These are phyloP conservation scores for Pituophis catenifer DNA, from an alignment of 2,113 vertebrate species.

Conservation along the genomic window DNA sequence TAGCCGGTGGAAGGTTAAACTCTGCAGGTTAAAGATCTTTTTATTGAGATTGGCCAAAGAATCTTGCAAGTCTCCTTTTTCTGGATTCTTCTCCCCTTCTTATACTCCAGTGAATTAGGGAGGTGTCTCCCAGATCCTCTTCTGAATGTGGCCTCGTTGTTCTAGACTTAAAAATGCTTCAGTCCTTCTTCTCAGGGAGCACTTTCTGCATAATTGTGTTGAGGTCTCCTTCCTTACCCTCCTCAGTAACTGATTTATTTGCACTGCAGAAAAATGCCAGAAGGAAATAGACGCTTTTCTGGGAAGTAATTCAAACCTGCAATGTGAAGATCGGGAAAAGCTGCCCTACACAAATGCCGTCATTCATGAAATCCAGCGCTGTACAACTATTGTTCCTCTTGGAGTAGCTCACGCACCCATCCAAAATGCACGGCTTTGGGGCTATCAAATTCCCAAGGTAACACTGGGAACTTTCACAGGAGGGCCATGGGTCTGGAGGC, in stretches of 20 bases:
- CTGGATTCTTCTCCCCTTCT: too few species aligned
- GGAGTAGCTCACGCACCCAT: constrained; percentile 30
- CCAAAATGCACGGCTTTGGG: constrained; percentile 27
- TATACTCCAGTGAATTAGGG: too few species aligned
- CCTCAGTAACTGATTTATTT: neutral
- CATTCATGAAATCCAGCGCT: constrained; percentile 67
- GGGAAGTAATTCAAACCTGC: neutral
- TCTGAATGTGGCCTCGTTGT: too few species aligned
- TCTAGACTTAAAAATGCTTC: too few species aligned
- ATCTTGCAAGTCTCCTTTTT: too few species aligned
- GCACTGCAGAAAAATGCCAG: constrained; percentile 6
- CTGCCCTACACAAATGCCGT: constrained; percentile 51
- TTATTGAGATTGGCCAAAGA: too few species aligned
- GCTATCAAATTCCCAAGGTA: constrained; percentile 69
- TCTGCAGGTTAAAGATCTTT: too few species aligned
- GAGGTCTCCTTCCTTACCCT: too few species aligned
- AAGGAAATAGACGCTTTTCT: constrained; percentile 10
- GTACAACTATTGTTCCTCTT: constrained; percentile 62
- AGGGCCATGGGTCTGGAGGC: neutral
- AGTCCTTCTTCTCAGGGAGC: too few species aligned
- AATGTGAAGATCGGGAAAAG: constrained; percentile 11
- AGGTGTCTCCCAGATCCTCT: too few species aligned
- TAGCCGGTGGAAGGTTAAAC: too few species aligned
- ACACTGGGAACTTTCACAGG: neutral
- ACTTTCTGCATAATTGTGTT: too few species aligned